These are phyloP conservation scores for Acromyrmex heyeri DNA, from an alignment of 1,140 invertebrate species.

Conservation along the genomic window DNA sequence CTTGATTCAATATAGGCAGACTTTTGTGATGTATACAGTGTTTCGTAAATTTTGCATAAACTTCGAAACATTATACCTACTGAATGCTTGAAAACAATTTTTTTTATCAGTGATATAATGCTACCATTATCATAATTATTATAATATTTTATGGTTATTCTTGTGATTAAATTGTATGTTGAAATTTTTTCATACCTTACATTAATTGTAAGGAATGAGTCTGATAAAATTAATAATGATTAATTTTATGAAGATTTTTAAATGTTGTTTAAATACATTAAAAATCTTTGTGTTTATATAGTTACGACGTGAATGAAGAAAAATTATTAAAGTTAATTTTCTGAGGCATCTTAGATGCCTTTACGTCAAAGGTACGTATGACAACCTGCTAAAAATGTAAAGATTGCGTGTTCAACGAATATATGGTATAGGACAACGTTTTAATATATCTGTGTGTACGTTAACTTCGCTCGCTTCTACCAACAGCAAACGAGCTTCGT, in stretches of 20 bases:
- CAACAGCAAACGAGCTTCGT: conserved; percentile 16
- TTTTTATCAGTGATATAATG: background rate
- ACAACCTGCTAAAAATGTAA: conserved; percentile 21
- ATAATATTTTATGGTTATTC: background rate
- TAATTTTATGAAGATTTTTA: background rate
- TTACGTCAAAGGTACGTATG: background rate
- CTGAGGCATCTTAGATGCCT: no score
- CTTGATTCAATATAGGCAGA: conserved; percentile 23
- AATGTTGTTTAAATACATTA: background rate
- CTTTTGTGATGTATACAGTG: background rate
- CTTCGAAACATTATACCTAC: background rate
- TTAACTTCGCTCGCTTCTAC: conserved; percentile 25
- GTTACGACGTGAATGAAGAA: background rate
- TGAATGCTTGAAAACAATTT: background rate
- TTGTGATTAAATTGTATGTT: background rate
- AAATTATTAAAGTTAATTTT: background rate
- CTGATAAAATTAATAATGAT: no score
- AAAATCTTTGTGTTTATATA: background rate
- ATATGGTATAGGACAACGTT: background rate
- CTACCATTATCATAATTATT: background rate
- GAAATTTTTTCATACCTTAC: background rate
- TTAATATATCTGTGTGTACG: background rate
- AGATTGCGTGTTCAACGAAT: conserved; percentile 26
- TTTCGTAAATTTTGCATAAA: conserved; percentile 27
- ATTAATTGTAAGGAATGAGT: background rate